Evolutionary conservation across 2,888 invertebrate genomes (phyloP), one percentile per base, ranked within the genome.

Genomic region (Geotrupes spiniger): DNA sequence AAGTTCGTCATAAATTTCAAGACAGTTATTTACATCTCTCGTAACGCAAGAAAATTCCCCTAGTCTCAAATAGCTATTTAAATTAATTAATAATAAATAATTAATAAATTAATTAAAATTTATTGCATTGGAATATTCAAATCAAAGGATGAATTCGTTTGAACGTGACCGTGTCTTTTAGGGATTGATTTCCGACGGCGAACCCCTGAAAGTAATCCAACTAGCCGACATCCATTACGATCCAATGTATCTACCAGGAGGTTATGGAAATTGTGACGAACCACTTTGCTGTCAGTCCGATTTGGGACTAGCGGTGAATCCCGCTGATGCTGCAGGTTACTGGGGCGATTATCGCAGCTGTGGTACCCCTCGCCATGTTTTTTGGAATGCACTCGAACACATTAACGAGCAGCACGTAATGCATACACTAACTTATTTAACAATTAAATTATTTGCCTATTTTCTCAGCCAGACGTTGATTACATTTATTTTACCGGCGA

Each of bases 401-500:
- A 60, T 57, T 6, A 38, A 29, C 11, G 27, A 51, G 11, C 39
- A 48, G 36, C 58, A 58, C 33, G 58, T 58, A 49, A 42, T 46
- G 27, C 10, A 8, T 40, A 14, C 27, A 10, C 6, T 40, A n/a
- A 21, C 11, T n/a, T n/a, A n/a, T n/a, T n/a, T n/a, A n/a, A n/a
- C n/a, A n/a, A n/a, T n/a, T n/a, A n/a, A n/a, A n/a, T n/a, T n/a
- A n/a, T n/a, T n/a, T n/a, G n/a, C n/a, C n/a, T n/a, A n/a, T n/a
- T 21, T 17, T 45, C 51, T 36, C 37, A 47, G 48, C 42, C 42
- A 2, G 42, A 56, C 21, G 25, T 58, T 29, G 82, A 83, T 56
- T 77, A 78, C 15, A 75, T 94, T 3, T 85, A 92, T 62, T 88
- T 89, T 68, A 89, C 93, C 12, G 94, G 94, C 1, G 95, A 95